phyloP scores from a whole-genome alignment of 2,797 vertebrate species.

The Acropternis orthonyx region DNA sequence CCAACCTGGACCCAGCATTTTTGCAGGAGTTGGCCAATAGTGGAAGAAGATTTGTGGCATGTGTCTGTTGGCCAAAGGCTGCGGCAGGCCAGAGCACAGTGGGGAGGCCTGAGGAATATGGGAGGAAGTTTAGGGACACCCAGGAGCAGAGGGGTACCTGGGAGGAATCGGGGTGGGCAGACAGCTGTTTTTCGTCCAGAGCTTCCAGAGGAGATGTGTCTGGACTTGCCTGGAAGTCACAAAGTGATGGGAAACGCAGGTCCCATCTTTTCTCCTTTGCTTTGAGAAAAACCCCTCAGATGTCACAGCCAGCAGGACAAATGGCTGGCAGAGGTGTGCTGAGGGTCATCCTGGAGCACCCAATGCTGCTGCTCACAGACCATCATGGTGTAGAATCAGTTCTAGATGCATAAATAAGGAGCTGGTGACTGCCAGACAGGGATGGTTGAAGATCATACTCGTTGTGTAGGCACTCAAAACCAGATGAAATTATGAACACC shows the following conservation, averaged over 20 bases:
- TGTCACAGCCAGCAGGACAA: background rate
- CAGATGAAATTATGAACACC: background rate
- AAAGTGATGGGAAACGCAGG: fast-evolving
- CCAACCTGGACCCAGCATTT: background rate
- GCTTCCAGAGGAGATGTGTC: background rate
- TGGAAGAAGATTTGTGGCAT: background rate
- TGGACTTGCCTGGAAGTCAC: background rate
- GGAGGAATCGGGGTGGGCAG: background rate
- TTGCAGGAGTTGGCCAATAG: background rate
- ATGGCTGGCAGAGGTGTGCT: background rate
- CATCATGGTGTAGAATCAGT: fast-evolving
- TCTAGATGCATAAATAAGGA: background rate
- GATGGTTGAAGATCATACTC: fast-evolving
- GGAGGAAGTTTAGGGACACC: background rate
- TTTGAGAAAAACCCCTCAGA: background rate
- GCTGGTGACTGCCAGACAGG: background rate
- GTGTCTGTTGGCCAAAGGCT: background rate
- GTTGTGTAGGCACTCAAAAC: background rate
- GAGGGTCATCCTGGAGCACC: background rate
- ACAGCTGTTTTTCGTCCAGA: background rate
- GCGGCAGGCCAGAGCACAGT: fast-evolving
- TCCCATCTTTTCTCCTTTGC: background rate
- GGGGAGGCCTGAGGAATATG: background rate
- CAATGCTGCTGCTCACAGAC: background rate
- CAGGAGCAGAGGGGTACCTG: background rate